Evolutionary conservation across 2,888 invertebrate genomes (phyloP).

Genomic region (Calameuta pallipes): DNA sequence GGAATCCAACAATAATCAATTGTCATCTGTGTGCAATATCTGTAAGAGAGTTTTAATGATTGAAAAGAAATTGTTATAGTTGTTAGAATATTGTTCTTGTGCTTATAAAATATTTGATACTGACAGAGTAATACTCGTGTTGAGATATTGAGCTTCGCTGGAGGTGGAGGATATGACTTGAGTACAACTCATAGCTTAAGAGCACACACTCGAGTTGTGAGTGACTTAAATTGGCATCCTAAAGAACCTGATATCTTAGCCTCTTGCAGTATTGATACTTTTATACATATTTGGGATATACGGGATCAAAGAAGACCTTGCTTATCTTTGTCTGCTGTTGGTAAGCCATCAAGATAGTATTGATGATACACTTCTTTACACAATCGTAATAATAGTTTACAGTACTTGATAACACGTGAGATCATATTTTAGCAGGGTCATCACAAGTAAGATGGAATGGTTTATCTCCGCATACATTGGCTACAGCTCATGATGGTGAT

Average conservation of each 20-base stretch:
- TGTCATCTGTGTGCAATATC: slow-evolving; percentile 89
- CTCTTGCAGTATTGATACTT: slow-evolving; percentile 94
- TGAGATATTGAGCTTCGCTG: slow-evolving; percentile 86
- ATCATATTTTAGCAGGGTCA: slow-evolving; percentile 77
- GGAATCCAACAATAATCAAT: slow-evolving; percentile 85
- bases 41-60: slow-evolving; percentile 68
- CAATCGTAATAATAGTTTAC: background rate
- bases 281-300: slow-evolving; percentile 93
- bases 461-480: slow-evolving; percentile 83
- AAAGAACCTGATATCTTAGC: slow-evolving; percentile 81
- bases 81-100: background rate
- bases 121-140: slow-evolving; percentile 86
- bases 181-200: slow-evolving; percentile 79
- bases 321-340: slow-evolving; percentile 87
- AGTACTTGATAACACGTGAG: background rate
- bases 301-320: slow-evolving; percentile 86
- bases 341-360: slow-evolving; percentile 62
- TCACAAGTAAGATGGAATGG: slow-evolving; percentile 96
- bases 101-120: slow-evolving; percentile 43
- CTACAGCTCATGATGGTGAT: slow-evolving; percentile 96
- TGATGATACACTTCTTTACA: background rate
- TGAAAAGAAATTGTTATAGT: background rate
- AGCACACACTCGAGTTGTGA: slow-evolving; percentile 87
- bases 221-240: slow-evolving; percentile 93
- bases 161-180: slow-evolving; percentile 71